Base-by-base conservation (phyloP, 92 coral and sea anemone species). In the Diadumene lineata region DNA sequence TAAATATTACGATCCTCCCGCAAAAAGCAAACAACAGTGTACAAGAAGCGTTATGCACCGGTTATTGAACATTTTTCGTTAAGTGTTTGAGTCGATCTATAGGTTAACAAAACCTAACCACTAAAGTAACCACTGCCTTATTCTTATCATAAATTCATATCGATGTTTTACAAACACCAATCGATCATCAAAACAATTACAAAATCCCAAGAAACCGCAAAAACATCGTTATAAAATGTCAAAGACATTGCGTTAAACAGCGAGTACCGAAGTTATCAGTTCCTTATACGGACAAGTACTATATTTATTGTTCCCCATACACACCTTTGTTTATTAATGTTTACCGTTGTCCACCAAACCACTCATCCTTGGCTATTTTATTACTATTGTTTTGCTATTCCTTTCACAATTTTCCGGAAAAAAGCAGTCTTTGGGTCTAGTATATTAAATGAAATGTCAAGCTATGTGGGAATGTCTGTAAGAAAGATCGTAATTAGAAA, bases 161-260 rank as follows among this genome's bases (percentile, higher is more conserved):
- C 58, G 24, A 21, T 53, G 58, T 16, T 53, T 53, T 53, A 15
- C 58, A 53, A 53, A 15, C 58, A 53, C 58, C 24, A 53, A 58
- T 58, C 64, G 64, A 58, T 26, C 29, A 58, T 58, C 31, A 58
- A n/a, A 58, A 58, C 64, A 58, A 58, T 58, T 26, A 58, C 64
- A 58, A 11, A 22, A 58, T 58, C 31, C 6, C 64, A 9, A 53
- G n/a, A 53, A 53, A 53, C 58, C 58, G 19, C 58, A 53, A 53
- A 53, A 6, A 53, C 10, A 13, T 53, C 19, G 3, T 21, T 9
- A 21, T 21, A 3, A 15, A 53, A 16, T 21, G 19, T 15, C 58
- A 53, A 53, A 44, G 10, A 44, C 17, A 44, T 8, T 44, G 17
- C 17, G 17, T 44, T 8, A 44, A 8, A 44, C 17, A 8, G 9